These are phyloP conservation scores for Diorhabda sublineata DNA, from an alignment of 1,140 invertebrate genomes.

Conservation along the genomic window DNA sequence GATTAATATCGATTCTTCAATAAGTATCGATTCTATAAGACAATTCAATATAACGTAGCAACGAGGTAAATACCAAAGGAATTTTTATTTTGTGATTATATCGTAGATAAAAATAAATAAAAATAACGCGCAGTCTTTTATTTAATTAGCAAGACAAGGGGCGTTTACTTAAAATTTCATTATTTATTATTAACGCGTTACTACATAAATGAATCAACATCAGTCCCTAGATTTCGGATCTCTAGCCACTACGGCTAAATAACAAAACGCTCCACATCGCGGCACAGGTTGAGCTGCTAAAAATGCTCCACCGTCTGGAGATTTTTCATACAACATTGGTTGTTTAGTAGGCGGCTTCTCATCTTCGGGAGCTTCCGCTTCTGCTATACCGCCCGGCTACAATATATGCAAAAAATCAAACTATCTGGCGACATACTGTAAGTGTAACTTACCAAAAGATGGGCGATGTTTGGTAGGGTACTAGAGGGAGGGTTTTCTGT, in stretches of 20 bases:
- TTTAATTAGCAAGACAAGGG: too few species aligned
- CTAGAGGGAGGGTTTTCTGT: constrained; percentile 45
- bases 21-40: too few species aligned
- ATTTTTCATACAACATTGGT: constrained; percentile 48
- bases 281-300: constrained; percentile 51
- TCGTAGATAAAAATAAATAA: too few species aligned
- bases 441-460: constrained; percentile 44
- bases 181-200: neutral
- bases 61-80: too few species aligned
- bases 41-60: too few species aligned
- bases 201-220: neutral
- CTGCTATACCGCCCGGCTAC: constrained; percentile 39
- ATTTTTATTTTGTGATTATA: too few species aligned
- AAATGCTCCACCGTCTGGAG: constrained; percentile 53
- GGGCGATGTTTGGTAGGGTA: constrained; percentile 43
- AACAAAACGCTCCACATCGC: constrained; percentile 52
- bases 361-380: constrained; percentile 30
- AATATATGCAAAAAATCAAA: constrained; percentile 9
- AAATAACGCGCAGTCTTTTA: too few species aligned
- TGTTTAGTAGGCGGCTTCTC: constrained; percentile 29
- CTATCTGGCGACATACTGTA: neutral
- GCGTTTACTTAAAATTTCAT: too few species aligned
- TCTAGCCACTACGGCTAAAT: constrained; percentile 49
- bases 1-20: too few species aligned
- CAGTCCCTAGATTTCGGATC: constrained; percentile 28